Conservation (phyloP, 2,888 invertebrate genomes). For the Volucella bombylans region DNA sequence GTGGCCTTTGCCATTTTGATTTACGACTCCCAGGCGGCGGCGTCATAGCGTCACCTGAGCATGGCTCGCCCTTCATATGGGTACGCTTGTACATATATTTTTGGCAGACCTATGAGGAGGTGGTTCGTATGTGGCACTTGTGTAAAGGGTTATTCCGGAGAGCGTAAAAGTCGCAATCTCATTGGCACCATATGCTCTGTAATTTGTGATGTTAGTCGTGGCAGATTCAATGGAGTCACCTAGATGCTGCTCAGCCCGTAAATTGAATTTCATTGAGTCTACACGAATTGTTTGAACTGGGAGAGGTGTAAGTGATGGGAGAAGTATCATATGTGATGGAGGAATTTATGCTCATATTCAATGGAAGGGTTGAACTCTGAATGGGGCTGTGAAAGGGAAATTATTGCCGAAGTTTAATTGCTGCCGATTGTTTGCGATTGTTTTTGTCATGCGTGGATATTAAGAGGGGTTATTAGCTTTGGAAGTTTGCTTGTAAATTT, state of each 20-base stretch:
- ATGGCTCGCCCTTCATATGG: conserved; percentile 32
- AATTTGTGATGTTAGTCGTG: conserved; percentile 81
- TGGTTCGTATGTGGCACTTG: conserved; percentile 23
- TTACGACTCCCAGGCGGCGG: conserved; percentile 70
- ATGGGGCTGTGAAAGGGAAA: conserved; percentile 29
- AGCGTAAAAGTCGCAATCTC: conserved; percentile 78
- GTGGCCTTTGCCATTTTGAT: conserved; percentile 65
- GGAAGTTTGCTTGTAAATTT: conserved; percentile 20
- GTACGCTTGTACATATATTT: conserved; percentile 9
- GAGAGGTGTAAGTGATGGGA: conserved; percentile 56
- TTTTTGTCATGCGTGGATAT: conserved; percentile 16
- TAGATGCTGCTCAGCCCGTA: conserved; percentile 59
- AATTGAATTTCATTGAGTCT: conserved; percentile 72
- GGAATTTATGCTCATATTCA: conserved; percentile 8
- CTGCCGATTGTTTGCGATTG: conserved; percentile 50
- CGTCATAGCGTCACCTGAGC: conserved; percentile 66
- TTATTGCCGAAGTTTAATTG: conserved; percentile 63
- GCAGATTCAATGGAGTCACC: conserved; percentile 62
- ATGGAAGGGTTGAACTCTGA: conserved; percentile 37
- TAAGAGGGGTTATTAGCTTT: conserved; percentile 17
- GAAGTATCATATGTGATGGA: conserved; percentile 56
- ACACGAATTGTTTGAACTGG: conserved; percentile 9
- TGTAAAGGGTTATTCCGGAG: conserved; percentile 50
- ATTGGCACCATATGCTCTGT: conserved; percentile 83
- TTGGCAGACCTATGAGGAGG: conserved; percentile 38